These are phyloP conservation scores for Labroides dimidiatus DNA, from an alignment of 2,797 vertebrate genomes.

Conservation along the genomic window DNA sequence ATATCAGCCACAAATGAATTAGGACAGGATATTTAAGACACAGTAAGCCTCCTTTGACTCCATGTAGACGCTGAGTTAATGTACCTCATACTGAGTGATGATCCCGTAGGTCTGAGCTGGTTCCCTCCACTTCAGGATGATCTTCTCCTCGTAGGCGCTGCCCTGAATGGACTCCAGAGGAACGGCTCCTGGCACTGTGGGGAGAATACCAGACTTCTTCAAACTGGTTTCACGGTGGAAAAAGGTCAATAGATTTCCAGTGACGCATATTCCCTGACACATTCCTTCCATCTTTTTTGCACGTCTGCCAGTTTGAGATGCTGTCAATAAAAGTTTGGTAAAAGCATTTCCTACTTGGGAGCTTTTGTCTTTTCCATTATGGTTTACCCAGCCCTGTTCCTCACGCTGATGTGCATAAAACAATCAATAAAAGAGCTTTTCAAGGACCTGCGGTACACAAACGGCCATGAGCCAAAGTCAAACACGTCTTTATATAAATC, in stretches of 20 bases:
- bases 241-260: neutral
- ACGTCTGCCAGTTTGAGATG: conserved; percentile 20
- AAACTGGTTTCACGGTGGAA: neutral
- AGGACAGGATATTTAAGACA: too few relatives aligned
- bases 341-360: conserved; percentile 7
- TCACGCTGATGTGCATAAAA: conserved; percentile 25
- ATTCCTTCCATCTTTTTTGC: neutral
- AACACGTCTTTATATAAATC: conserved; percentile 41
- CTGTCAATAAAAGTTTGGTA: conserved; percentile 20
- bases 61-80: neutral
- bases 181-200: conserved; percentile 91
- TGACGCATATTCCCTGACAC: neutral
- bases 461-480: conserved; percentile 42
- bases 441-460: conserved; percentile 34
- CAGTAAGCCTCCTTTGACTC: too few relatives aligned
- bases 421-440: conserved; percentile 49
- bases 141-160: conserved; percentile 97
- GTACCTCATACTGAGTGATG: conserved; percentile 97
- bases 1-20: too few relatives aligned
- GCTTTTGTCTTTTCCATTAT: conserved; percentile 12
- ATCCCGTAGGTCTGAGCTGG: conserved; percentile 95
- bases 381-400: conserved; percentile 18
- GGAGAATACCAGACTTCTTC: conserved; percentile 33
- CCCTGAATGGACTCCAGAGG: conserved; percentile 97
- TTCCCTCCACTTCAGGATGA: conserved; percentile 95